Percentiles rank a stretch among this genome's conserved stretches.
phyloP scores from a whole-genome alignment of 2,888 invertebrate genomes.

The Rambutsinella grinnellia region DNA sequence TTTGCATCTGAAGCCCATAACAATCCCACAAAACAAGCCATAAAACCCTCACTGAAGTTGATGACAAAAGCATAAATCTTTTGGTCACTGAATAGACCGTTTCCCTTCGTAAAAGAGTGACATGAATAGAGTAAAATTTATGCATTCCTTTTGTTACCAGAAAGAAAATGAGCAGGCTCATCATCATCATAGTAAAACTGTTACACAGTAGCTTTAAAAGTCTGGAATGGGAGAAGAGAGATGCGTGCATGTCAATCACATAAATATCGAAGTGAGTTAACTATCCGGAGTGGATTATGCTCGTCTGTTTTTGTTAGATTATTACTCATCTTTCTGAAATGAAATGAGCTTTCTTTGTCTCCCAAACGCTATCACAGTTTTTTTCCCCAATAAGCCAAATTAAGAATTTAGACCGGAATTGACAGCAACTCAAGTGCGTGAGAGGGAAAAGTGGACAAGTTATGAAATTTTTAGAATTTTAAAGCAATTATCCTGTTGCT shows the following conservation, averaged over 20 bases:
- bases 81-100: conserved; percentile 34
- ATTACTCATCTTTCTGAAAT: conserved; percentile 41
- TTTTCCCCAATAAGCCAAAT: conserved; percentile 1
- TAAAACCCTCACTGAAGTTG: conserved; percentile 16
- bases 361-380: not conserved
- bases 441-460: conserved; percentile 11
- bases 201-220: not conserved
- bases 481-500: not conserved
- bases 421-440: conserved; percentile 20
- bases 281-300: conserved; percentile 28
- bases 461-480: not conserved
- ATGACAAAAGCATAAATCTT: conserved; percentile 53
- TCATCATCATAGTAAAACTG: not conserved
- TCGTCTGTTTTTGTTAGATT: conserved; percentile 49
- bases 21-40: conserved; percentile 31
- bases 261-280: conserved; percentile 20
- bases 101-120: conserved; percentile 26
- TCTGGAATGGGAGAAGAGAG: conserved; percentile 28
- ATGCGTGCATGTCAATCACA: conserved; percentile 66
- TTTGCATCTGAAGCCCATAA: conserved; percentile 7
- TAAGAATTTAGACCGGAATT: not conserved
- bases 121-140: conserved; percentile 28
- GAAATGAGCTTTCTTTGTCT: not conserved
- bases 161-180: conserved; percentile 1
- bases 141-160: conserved; percentile 11